Evolutionary conservation across 1,140 invertebrate genomes (phyloP), one percentile per base, ranked within the genome.

Genomic region (Triops longicaudatus): DNA sequence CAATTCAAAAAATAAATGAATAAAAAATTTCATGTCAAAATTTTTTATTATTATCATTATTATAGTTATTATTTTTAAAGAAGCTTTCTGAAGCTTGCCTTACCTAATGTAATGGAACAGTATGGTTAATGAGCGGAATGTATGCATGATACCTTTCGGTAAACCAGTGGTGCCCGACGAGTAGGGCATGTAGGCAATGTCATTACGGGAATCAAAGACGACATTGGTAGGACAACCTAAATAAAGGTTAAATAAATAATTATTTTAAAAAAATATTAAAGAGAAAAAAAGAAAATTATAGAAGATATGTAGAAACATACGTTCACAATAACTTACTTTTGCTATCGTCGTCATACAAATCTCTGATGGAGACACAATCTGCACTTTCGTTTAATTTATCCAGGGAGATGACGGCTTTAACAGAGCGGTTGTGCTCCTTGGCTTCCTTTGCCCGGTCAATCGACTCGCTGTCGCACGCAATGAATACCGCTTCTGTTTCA

Each of bases 111-210:
- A 42, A 74, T 73, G 42, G 27, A 77, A 42, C 14, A 74, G n/a
- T 6, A 41, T 37, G 11, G 73, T 72, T 26, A 73, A 27, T 9
- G 74, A 28, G 3, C 75, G n/a, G 26, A 42, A 75, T 12, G 78
- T 78, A 83, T 85, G 80, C 82, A 82, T 79, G 78, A 82, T 73
- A 80, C 81, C 73, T 81, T 81, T 80, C 77, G 31, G 81, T 50
- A 74, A 78, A 63, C 75, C 79, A 1, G 79, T 80, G 1, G 79
- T 80, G 12, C 79, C 79, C 28, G 76, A 78, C 10, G 79, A 78
- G 75, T 79, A 80, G 6, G 79, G 76, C n/a, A 80, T 42, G 14
- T 75, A 78, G 22, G 50, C 77, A 12, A 50, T 77, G 43, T 78
- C 77, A 11, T 78, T 37, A 0, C 26, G 26, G 12, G 37, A 12